Percentiles rank a stretch among this genome's conserved stretches.
Evolutionary conservation across 1,140 invertebrate species (phyloP).

Genomic region (Apocrypta bakeri): DNA sequence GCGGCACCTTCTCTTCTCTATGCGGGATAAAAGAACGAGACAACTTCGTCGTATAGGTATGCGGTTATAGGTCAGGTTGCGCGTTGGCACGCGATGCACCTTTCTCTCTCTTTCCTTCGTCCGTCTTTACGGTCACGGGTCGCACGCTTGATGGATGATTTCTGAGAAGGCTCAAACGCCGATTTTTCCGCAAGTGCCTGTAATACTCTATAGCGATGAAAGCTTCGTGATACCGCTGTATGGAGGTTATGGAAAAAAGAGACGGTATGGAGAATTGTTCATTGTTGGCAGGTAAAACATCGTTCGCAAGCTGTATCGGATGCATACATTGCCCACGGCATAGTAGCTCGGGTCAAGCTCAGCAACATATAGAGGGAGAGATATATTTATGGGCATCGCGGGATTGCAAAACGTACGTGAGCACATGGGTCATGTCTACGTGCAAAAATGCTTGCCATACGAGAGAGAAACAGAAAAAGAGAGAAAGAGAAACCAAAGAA

Average conservation of each 20-base stretch:
- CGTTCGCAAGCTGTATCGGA: too few species aligned
- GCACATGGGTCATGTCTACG: neutral
- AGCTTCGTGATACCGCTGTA: neutral
- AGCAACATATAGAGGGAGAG: too few species aligned
- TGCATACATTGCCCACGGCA: too few species aligned
- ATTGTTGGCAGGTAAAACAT: neutral
- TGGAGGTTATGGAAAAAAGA: slow-evolving; percentile 2
- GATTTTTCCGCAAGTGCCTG: neutral
- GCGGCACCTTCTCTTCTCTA: neutral
- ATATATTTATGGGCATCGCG: neutral
- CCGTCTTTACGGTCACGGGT: neutral
- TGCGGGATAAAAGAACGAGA: neutral
- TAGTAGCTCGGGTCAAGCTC: neutral
- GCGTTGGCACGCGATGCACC: neutral
- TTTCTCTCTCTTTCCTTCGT: neutral
- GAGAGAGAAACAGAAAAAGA: neutral
- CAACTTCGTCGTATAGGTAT: neutral
- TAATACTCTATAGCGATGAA: neutral
- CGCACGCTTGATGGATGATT: slow-evolving; percentile 10
- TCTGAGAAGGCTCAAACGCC: neutral
- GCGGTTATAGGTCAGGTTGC: slow-evolving; percentile 35
- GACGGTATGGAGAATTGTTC: neutral
- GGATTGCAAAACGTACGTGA: neutral
- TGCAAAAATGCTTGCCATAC: neutral
- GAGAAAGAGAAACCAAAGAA: too few species aligned